A percentile compares a stretch with the other conserved stretches of the same genome.
Conservation (phyloP, 2,113 vertebrate genomes). For the Leptobrachium ailaonicum region DNA sequence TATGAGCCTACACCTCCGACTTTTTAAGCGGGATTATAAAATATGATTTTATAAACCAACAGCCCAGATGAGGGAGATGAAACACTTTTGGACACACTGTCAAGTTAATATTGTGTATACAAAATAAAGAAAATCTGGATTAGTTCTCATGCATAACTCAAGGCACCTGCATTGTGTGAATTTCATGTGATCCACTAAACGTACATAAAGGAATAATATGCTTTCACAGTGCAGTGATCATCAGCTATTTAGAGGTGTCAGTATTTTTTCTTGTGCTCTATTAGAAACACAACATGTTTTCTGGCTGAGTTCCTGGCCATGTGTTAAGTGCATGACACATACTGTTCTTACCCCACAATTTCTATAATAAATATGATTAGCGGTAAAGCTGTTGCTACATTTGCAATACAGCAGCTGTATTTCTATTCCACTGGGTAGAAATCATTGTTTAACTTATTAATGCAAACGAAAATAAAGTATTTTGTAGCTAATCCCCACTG, state of each 20-base stretch:
- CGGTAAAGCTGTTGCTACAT: too few species aligned
- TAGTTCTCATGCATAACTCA: conserved; percentile 31
- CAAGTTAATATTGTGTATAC: conserved; percentile 42
- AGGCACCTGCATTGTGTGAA: conserved; percentile 30
- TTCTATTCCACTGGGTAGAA: too few species aligned
- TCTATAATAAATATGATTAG: neutral
- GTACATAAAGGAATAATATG: neutral
- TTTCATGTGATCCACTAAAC: conserved; percentile 15
- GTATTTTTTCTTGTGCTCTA: neutral
- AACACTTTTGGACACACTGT: conserved; percentile 40
- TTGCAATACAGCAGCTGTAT: too few species aligned
- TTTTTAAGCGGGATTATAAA: conserved; percentile 43
- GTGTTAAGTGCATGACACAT: too few species aligned
- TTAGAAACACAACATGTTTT: too few species aligned
- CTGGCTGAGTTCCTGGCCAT: too few species aligned
- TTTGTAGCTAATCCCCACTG: too few species aligned
- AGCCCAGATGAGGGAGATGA: conserved; percentile 22
- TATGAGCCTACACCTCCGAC: conserved; percentile 34
- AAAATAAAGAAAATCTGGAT: conserved; percentile 45
- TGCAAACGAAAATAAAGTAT: too few species aligned
- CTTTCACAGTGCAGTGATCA: conserved; percentile 8
- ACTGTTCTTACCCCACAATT: neutral
- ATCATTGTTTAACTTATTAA: too few species aligned
- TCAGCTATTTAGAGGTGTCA: conserved; percentile 4
- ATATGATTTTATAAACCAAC: conserved; percentile 37